Percentiles rank a stretch among this genome's conserved stretches.
These are phyloP conservation scores for Ramphastos sulfuratus DNA, from an alignment of 2,113 vertebrate species.

Conservation along the genomic window DNA sequence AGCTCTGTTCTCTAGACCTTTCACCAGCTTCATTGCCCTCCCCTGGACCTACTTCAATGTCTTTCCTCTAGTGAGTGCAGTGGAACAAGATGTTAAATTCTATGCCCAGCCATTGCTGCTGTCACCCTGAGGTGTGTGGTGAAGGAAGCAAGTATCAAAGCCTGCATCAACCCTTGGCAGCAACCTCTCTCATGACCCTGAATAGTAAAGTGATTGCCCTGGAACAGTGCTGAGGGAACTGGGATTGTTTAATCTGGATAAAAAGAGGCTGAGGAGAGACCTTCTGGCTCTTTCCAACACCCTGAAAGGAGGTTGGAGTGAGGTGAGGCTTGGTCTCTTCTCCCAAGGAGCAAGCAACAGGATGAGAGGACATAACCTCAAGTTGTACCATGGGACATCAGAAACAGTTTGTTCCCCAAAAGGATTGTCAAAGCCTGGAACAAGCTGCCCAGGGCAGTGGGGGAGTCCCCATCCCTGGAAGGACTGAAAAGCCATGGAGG, in stretches of 20 bases:
- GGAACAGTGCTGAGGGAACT: not conserved
- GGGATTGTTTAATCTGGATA: not conserved
- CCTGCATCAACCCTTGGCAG: not conserved
- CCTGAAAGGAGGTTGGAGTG: not conserved
- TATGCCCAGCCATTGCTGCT: not conserved
- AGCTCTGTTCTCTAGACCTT: no score
- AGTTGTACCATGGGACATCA: not conserved
- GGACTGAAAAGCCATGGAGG: not conserved
- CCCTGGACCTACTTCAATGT: no score
- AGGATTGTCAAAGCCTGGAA: not conserved
- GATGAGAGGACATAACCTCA: not conserved
- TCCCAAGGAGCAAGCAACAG: not conserved
- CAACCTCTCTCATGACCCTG: not conserved
- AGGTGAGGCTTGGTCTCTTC: not conserved
- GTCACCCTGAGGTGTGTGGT: not conserved
- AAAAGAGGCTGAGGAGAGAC: not conserved
- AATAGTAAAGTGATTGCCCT: not conserved
- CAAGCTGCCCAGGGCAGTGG: not conserved
- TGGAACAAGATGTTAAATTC: not conserved
- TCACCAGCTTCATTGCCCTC: no score
- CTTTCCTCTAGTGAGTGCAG: no score
- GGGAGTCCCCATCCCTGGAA: not conserved
- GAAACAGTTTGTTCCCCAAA: not conserved
- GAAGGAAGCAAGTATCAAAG: not conserved
- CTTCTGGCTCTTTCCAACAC: not conserved